phyloP scores from a whole-genome alignment of 2,113 vertebrate species.

The Lycocorax pyrrhopterus region DNA sequence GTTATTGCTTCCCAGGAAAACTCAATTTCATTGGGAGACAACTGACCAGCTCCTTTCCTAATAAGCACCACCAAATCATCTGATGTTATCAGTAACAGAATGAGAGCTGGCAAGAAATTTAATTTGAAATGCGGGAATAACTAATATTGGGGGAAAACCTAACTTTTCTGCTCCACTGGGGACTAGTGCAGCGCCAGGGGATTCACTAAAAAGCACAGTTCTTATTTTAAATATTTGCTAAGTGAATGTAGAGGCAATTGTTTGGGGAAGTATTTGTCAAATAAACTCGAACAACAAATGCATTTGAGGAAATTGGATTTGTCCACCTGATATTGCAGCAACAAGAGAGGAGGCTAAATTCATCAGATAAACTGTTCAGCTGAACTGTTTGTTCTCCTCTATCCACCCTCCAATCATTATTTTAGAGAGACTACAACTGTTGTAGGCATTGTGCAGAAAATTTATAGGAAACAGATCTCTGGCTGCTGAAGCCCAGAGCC shows the following conservation, averaged over 20 bases:
- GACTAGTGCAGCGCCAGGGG: not conserved
- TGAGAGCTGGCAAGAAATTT: not conserved
- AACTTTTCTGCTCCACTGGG: not conserved
- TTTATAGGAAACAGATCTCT: conserved; percentile 6
- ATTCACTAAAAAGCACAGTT: not conserved
- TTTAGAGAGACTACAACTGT: conserved; percentile 33
- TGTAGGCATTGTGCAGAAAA: conserved; percentile 6
- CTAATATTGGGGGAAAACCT: not conserved
- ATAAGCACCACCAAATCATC: not conserved
- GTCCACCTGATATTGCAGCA: conserved; percentile 51
- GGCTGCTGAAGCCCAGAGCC: not conserved
- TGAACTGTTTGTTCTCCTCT: conserved; percentile 53
- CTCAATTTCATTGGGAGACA: not conserved
- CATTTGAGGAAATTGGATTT: conserved; percentile 61
- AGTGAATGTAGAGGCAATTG: conserved; percentile 37
- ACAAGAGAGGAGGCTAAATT: conserved; percentile 35
- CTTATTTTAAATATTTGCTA: conserved; percentile 52
- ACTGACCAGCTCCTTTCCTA: conserved; percentile 31
- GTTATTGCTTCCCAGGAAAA: conserved; percentile 45
- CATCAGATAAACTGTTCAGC: conserved; percentile 51
- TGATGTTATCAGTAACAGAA: not conserved
- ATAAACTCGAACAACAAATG: conserved; percentile 59
- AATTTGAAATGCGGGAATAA: conserved; percentile 12
- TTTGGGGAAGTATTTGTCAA: conserved; percentile 56
- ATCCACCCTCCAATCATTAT: conserved; percentile 39